Conservation (phyloP, 2,113 vertebrate species). For the Anser brachyrhynchus region DNA sequence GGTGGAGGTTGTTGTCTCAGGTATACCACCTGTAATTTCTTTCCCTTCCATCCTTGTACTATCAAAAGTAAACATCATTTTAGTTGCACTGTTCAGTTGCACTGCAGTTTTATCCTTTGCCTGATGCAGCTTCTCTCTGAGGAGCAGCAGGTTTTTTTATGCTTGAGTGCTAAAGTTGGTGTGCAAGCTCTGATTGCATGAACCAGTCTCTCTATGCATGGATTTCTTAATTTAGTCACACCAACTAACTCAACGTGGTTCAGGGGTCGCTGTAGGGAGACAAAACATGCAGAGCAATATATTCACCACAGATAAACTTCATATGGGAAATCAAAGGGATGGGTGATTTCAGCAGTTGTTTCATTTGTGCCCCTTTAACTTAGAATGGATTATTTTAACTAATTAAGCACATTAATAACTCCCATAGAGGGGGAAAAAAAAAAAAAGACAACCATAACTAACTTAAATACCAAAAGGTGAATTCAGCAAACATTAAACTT, state of each 20-base stretch:
- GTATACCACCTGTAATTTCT: background rate
- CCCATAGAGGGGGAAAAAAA: background rate
- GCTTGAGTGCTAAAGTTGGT: background rate
- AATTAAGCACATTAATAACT: background rate
- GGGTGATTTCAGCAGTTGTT: background rate
- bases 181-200: background rate
- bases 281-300: background rate
- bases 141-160: background rate
- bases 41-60: background rate
- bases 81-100: background rate
- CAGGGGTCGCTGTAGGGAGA: background rate
- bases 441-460: background rate
- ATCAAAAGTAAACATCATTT: background rate
- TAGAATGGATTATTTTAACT: background rate
- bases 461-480: background rate
- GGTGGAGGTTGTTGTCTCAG: background rate
- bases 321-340: background rate
- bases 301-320: background rate
- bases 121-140: background rate
- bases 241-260: background rate
- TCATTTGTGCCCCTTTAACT: background rate
- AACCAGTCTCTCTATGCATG: background rate
- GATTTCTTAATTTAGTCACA: background rate
- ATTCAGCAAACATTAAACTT: constrained; percentile 22
- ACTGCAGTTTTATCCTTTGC: background rate